A percentile compares a stretch with the other conserved stretches of the same genome.
Conservation (phyloP, 2,888 invertebrate species). For the Leptura quadrifasciata region DNA sequence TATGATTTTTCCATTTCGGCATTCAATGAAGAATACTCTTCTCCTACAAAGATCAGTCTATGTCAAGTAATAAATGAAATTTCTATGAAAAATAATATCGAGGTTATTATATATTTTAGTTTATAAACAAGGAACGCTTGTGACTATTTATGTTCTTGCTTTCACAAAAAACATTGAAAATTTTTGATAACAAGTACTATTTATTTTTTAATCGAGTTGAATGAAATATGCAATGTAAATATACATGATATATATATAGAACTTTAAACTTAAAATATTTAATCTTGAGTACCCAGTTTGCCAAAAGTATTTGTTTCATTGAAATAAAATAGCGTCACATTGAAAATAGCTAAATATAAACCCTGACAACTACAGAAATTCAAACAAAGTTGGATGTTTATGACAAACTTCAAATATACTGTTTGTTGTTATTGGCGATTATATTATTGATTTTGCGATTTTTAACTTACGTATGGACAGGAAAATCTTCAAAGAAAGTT, state of each 20-base stretch:
- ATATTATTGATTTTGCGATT: neutral
- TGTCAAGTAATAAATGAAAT: too few species aligned
- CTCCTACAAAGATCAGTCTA: too few species aligned
- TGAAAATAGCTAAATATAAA: neutral
- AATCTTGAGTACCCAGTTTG: neutral
- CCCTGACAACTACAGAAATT: neutral
- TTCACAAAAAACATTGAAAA: too few species aligned
- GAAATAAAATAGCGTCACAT: neutral
- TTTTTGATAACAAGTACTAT: too few species aligned
- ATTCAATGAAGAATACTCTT: too few species aligned
- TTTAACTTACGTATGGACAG: neutral
- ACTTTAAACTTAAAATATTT: neutral
- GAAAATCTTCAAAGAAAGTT: conserved; percentile 9
- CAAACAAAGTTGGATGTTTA: neutral
- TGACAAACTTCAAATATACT: neutral
- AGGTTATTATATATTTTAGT: too few species aligned
- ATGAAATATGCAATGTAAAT: too few species aligned
- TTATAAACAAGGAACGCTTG: too few species aligned
- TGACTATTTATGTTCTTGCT: too few species aligned
- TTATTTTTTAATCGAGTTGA: too few species aligned
- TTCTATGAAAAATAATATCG: too few species aligned
- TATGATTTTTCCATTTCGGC: too few species aligned
- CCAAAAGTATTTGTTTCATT: neutral
- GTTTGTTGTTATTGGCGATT: conserved; percentile 15
- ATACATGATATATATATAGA: neutral